Base-by-base conservation (phyloP, 2,113 vertebrate genomes). In the Pseudopodoces humilis region DNA sequence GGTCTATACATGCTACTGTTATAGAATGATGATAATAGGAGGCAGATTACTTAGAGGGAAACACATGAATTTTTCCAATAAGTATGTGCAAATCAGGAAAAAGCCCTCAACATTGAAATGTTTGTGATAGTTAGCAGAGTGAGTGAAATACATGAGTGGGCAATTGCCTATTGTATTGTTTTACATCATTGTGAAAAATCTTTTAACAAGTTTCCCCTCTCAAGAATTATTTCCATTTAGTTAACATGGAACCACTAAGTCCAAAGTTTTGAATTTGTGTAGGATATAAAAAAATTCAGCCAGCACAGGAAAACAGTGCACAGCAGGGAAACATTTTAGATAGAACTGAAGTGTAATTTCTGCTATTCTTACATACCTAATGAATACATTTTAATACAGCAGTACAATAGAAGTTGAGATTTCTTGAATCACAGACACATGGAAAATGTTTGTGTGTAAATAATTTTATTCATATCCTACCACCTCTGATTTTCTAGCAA, bases 311-410 rank as follows among this genome's bases (percentile, higher is more conserved):
- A 96, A 97, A 84, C 22, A 92, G 91, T 27, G 69, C 79, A 86
- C 83, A 94, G 84, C 83, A 96, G 91, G 82, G 69, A 97, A 95
- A 90, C 41, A 82, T 86, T 86, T 94, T 83, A 95, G 79, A 89
- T 87, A 94, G 97, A 95, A 95, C 23, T 65, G 50, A 95, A 95
- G 50, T 70, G 24, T 82, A 90, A 95, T 96, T 94, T 94, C 58
- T 94, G 63, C 55, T 78, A 90, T 87, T 95, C 74, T 91, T 56
- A 91, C 59, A 88, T 83, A 77, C 37, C 33, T 95, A 94, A 96
- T 80, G 30, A 97, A 97, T 91, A 17, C 19, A 75, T 62, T 96
- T 96, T 95, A 96, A 94, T 96, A 95, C 46, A 93, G 24, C 18
- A 86, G 43, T n/a, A 91, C 62, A 86, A 37, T 49, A 83, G 53